These are phyloP conservation scores for Melinopterus prodromus DNA, from an alignment of 2,888 invertebrate species.

Conservation along the genomic window DNA sequence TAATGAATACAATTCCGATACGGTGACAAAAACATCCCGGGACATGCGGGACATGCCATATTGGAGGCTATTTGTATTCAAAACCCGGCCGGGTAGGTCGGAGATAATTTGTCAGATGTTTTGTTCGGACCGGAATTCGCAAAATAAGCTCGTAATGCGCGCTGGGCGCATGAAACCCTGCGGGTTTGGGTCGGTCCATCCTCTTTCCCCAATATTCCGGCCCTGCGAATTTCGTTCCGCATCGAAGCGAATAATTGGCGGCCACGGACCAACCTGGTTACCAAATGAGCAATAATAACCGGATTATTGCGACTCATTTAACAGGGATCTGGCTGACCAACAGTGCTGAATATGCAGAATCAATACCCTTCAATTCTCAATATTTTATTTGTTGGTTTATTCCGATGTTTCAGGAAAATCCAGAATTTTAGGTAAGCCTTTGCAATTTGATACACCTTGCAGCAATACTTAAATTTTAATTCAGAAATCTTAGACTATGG, in stretches of 20 bases:
- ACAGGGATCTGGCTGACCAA: background rate
- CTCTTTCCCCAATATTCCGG: background rate
- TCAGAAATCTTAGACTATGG: too few relatives aligned
- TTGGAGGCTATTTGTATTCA: background rate
- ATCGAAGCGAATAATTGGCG: background rate
- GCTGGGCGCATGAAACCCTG: background rate
- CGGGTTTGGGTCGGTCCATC: background rate
- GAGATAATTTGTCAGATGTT: conserved; percentile 4
- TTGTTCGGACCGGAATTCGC: background rate
- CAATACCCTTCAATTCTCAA: too few relatives aligned
- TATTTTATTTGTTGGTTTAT: too few relatives aligned
- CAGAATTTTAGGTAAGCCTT: too few relatives aligned
- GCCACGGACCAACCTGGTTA: background rate
- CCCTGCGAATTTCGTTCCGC: background rate
- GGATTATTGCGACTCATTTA: background rate
- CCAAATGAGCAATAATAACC: background rate
- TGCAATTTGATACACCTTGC: too few relatives aligned
- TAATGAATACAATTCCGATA: too few relatives aligned
- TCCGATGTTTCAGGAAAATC: too few relatives aligned
- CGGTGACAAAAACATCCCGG: too few relatives aligned
- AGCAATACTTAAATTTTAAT: too few relatives aligned
- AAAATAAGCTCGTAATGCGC: background rate
- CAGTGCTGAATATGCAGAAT: too few relatives aligned
- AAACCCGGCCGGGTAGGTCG: background rate
- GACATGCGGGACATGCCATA: background rate